Conservation (phyloP, 2,797 vertebrate genomes). For the Oreochromis grahami region DNA sequence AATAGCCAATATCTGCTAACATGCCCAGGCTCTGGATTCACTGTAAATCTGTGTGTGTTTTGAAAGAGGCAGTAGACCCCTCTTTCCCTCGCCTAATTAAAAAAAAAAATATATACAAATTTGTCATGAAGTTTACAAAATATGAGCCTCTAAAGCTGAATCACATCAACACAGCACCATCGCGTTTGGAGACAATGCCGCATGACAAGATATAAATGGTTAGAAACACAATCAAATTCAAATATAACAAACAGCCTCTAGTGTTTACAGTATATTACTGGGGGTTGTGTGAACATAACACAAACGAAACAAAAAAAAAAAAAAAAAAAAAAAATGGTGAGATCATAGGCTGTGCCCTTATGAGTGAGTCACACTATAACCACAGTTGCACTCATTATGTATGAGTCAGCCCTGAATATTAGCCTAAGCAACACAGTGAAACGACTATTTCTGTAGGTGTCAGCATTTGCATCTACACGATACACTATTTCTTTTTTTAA, state of each 20-base stretch:
- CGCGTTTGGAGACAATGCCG: neutral
- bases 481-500: neutral
- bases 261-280: neutral
- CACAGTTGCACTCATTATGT: neutral
- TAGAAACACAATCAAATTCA: neutral
- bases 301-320: neutral
- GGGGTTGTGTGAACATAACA: neutral
- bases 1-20: neutral
- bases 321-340: neutral
- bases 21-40: neutral
- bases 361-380: slow-evolving; percentile 14
- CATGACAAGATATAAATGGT: neutral
- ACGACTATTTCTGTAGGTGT: neutral
- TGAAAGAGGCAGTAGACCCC: neutral
- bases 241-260: neutral
- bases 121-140: neutral
- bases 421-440: neutral
- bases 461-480: neutral
- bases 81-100: neutral
- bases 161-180: neutral
- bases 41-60: neutral
- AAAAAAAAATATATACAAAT: neutral
- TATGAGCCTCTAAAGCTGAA: neutral
- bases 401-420: slow-evolving; percentile 23
- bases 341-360: neutral